Base-by-base conservation (phyloP, 2,888 invertebrate genomes). In the Deroplatys truncata region DNA sequence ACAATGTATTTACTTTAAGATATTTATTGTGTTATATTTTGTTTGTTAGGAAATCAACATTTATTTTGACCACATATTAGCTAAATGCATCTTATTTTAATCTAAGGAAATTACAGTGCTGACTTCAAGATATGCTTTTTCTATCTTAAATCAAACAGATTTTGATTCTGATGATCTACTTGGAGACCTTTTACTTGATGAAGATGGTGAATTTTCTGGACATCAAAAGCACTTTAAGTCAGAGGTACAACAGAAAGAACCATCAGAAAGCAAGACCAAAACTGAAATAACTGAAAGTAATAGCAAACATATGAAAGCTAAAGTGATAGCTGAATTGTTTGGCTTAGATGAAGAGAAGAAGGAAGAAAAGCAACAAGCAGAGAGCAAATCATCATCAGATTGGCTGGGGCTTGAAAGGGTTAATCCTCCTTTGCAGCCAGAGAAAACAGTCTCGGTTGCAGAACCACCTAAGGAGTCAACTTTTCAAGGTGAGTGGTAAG, bases 141-240 rank as follows among this genome's bases (percentile, higher is more conserved):
- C 20, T 25, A 3, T 72, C 7, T 72, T 72, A 56, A 56, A 56
- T 87, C 43, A 3, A 20, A 15, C 28, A 89, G 89, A 84, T 72
- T 89, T 88, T 88, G 95, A 95, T 92, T 92, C 95, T 56, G 95
- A 96, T 88, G 96, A 96, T 93, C 95, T 96, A 20, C 93, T 96
- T 90, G 96, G 95, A 56, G 96, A 96, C 92, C 94, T 95, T 92
- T 93, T 96, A 85, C 96, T 96, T 92, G 96, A 96, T 92, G 96
- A 86, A 84, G 87, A 89, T 29, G 49, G 43, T 1, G 9, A 8
- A 5, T 20, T n/a, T 35, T 49, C 56, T n/a, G 84, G 35, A 31
- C 35, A 83, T 3, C 49, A 89, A 31, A 87, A 87, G 83, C 82
- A 87, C 10, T 28, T 31, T 25, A 86, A 29, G 25, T 9, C 31